These are phyloP conservation scores for Drosophila biarmipes DNA, from an alignment of 1,140 invertebrate species.

Conservation along the genomic window DNA sequence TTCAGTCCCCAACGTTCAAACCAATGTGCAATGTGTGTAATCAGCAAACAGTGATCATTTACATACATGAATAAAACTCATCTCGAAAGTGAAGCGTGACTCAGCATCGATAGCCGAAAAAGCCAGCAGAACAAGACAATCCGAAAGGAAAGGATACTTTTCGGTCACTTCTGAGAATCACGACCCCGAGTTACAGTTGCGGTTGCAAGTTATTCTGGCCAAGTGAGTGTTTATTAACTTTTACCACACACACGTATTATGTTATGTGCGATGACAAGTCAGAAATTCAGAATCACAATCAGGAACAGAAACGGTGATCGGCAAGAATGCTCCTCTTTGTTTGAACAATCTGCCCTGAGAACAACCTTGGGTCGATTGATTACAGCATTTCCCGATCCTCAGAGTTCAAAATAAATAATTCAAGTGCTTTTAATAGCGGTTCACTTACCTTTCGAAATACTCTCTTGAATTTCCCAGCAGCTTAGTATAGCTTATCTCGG, in stretches of 20 bases:
- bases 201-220: constrained; percentile 45
- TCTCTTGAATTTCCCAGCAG: background rate
- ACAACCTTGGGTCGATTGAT: constrained; percentile 26
- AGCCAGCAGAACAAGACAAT: constrained; percentile 10
- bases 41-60: constrained; percentile 60
- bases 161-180: constrained; percentile 37
- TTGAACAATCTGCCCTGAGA: constrained; percentile 5
- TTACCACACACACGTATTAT: constrained; percentile 19
- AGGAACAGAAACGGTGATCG: constrained; percentile 25
- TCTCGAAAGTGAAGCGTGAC: constrained; percentile 59
- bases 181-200: constrained; percentile 26
- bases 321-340: constrained; percentile 24
- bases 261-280: constrained; percentile 40
- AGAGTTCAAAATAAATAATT: constrained; percentile 11
- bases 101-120: constrained; percentile 43
- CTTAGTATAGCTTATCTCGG: background rate
- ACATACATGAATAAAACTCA: constrained; percentile 62
- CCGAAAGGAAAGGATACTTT: constrained; percentile 59
- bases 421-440: background rate
- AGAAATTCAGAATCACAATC: constrained; percentile 14
- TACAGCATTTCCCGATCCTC: background rate
- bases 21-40: constrained; percentile 57
- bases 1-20: constrained; percentile 31
- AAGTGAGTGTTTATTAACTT: constrained; percentile 70
- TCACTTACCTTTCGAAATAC: background rate